A percentile compares a stretch with the other conserved stretches of the same genome.
Conservation (phyloP, 2,888 invertebrate species). For the Chrysotoxum bicinctum region DNA sequence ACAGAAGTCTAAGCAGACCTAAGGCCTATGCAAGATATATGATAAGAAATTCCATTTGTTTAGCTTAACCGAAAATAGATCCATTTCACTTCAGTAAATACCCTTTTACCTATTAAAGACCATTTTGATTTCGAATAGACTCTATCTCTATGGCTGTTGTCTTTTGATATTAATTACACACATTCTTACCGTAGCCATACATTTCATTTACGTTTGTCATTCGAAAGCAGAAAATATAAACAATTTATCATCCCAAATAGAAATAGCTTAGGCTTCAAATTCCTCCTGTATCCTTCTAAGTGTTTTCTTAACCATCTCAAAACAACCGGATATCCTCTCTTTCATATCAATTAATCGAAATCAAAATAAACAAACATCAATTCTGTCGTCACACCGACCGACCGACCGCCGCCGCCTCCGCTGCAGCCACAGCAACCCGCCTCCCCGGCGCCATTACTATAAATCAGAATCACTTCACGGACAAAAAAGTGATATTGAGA, state of each 20-base stretch:
- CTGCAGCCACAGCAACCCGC: neutral
- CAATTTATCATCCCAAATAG: slow-evolving; percentile 9
- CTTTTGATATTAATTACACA: slow-evolving; percentile 33
- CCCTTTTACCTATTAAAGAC: neutral
- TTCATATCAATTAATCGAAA: slow-evolving; percentile 68
- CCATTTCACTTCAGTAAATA: slow-evolving; percentile 6
- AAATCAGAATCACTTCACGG: slow-evolving; percentile 56
- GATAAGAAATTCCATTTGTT: slow-evolving; percentile 7
- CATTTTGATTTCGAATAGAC: neutral
- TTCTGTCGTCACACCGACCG: slow-evolving; percentile 25
- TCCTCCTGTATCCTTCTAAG: neutral
- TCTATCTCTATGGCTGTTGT: slow-evolving; percentile 18
- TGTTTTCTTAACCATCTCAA: neutral
- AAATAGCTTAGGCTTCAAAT: neutral
- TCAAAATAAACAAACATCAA: slow-evolving; percentile 63
- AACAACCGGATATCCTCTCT: slow-evolving; percentile 38
- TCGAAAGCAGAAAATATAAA: neutral
- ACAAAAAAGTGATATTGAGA: slow-evolving; percentile 60
- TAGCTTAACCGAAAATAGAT: neutral
- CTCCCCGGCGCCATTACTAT: neutral
- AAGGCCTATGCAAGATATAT: neutral
- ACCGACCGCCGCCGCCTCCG: neutral
- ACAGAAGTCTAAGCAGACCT: neutral
- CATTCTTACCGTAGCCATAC: neutral
- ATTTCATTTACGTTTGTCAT: neutral